phyloP scores from a whole-genome alignment of 2,797 vertebrate species.

The Brotogeris chrysoptera region DNA sequence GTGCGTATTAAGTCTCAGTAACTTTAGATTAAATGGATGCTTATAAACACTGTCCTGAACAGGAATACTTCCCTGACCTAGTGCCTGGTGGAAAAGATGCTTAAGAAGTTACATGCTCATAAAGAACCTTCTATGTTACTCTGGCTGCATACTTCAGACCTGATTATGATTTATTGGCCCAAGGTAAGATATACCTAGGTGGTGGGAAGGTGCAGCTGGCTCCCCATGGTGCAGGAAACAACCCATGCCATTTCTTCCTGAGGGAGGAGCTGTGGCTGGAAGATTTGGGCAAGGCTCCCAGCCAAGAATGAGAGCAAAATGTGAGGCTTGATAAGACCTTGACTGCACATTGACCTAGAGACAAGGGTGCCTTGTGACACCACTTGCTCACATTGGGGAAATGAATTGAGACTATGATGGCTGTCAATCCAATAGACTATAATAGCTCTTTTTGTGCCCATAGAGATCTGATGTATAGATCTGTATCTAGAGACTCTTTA shows the following conservation, averaged over 20 bases:
- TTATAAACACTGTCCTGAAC: not conserved
- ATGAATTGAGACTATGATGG: not conserved
- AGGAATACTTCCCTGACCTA: not conserved
- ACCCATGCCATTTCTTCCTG: not conserved
- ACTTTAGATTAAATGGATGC: not conserved
- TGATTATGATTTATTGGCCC: not conserved
- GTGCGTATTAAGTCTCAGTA: not conserved
- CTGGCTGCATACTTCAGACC: not conserved
- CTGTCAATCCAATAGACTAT: constrained; percentile 15
- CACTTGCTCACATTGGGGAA: not conserved
- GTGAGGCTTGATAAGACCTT: not conserved
- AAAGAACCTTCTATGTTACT: not conserved
- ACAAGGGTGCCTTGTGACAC: not conserved
- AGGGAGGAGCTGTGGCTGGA: not conserved
- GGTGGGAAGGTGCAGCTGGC: not conserved
- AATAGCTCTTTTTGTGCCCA: not conserved
- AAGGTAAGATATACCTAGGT: not conserved
- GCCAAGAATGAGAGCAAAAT: not conserved
- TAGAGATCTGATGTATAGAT: not conserved
- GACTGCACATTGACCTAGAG: not conserved
- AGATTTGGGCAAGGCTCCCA: not conserved
- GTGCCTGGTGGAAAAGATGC: accelerated
- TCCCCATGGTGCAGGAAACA: not conserved
- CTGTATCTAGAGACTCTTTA: constrained; percentile 13
- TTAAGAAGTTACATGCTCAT: not conserved